Percentiles rank a stretch among this genome's conserved stretches.
phyloP scores from a whole-genome alignment of 2,797 vertebrate genomes.

The Miichthys miiuy region DNA sequence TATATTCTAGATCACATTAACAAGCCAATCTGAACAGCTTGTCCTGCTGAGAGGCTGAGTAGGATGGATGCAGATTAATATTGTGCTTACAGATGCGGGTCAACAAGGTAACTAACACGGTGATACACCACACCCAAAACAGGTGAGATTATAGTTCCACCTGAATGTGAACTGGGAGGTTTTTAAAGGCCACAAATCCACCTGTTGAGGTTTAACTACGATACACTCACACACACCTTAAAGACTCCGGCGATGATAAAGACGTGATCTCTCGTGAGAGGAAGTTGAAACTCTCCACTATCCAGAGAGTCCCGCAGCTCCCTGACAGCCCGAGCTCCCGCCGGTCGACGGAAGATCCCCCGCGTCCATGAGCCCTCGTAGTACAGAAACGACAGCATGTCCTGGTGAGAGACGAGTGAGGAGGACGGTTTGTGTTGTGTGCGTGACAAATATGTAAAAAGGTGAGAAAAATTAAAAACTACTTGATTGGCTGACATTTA shows the following conservation, averaged over 20 bases:
- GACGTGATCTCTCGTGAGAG: constrained; percentile 89
- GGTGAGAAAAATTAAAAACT: too few species aligned
- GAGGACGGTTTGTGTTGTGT: too few species aligned
- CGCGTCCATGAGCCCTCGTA: constrained; percentile 92
- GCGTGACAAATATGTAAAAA: too few species aligned
- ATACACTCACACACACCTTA: constrained; percentile 83
- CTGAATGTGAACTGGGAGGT: too few species aligned
- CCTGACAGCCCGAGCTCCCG: constrained; percentile 91
- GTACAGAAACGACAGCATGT: constrained; percentile 93
- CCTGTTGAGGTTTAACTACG: too few species aligned
- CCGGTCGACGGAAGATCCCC: constrained; percentile 94
- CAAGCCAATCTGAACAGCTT: constrained; percentile 57
- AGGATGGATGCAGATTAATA: constrained; percentile 51
- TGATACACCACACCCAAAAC: not conserved
- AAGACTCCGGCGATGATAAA: constrained; percentile 94
- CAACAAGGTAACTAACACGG: constrained; percentile 15
- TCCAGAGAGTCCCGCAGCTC: constrained; percentile 93
- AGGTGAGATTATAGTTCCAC: too few species aligned
- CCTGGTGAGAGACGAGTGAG: constrained; percentile 76
- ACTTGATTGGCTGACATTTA: too few species aligned
- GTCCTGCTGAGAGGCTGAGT: constrained; percentile 60
- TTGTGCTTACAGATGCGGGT: constrained; percentile 57
- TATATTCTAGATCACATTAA: constrained; percentile 71
- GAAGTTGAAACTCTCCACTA: constrained; percentile 87
- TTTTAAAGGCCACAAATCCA: too few species aligned